phyloP scores from a whole-genome alignment of 2,797 vertebrate species.

The Bradypus variegatus region DNA sequence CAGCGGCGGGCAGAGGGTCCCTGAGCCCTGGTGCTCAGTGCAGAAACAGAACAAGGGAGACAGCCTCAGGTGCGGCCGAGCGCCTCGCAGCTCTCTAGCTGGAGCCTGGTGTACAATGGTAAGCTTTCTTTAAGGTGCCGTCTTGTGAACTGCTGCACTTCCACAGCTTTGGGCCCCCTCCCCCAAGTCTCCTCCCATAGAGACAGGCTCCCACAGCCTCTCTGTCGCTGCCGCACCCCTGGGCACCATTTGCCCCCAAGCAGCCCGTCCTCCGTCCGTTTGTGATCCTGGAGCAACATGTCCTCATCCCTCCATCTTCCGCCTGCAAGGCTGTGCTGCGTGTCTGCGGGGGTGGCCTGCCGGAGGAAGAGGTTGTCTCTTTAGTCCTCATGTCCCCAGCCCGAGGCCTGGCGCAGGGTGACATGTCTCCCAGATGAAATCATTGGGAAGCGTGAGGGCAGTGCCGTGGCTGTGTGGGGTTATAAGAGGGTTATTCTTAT shows the following conservation, averaged over 20 bases:
- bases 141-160: background rate
- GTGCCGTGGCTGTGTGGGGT: background rate
- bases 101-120: too few relatives aligned
- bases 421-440: background rate
- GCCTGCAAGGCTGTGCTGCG: too few relatives aligned
- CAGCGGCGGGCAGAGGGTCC: background rate
- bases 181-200: background rate
- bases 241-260: too few relatives aligned
- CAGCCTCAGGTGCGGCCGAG: background rate
- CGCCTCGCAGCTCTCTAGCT: too few relatives aligned
- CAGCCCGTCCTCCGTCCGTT: too few relatives aligned
- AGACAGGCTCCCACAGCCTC: background rate
- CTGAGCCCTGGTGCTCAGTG: background rate
- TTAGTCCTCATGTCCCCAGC: too few relatives aligned
- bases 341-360: too few relatives aligned
- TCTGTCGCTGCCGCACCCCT: too few relatives aligned
- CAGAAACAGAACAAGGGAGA: background rate
- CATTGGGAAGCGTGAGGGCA: background rate
- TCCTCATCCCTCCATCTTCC: too few relatives aligned
- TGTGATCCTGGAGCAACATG: too few relatives aligned
- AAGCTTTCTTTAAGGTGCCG: background rate
- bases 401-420: background rate
- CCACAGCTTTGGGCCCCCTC: background rate
- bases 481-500: background rate
- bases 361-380: background rate